A percentile compares a stretch with the other conserved stretches of the same genome.
phyloP scores from a whole-genome alignment of 2,888 invertebrate species.

The Acanthopleura granulata region DNA sequence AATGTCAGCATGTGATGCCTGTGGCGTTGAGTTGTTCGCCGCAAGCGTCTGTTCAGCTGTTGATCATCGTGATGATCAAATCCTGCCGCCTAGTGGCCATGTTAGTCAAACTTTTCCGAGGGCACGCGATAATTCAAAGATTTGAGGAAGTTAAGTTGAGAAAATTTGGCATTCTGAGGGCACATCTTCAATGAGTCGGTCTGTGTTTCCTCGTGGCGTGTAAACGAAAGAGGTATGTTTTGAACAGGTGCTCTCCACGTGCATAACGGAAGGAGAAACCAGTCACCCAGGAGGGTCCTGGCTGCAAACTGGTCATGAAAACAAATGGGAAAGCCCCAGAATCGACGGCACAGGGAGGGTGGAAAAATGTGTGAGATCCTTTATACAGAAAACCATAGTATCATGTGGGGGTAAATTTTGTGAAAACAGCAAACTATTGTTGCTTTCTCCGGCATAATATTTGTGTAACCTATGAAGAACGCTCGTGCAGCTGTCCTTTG shows the following conservation, averaged over 20 bases:
- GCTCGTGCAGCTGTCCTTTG: conserved; percentile 1
- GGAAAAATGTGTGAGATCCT: not conserved
- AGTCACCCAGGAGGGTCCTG: conserved; percentile 3
- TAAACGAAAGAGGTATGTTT: not conserved
- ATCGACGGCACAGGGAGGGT: not conserved
- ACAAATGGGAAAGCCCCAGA: not conserved
- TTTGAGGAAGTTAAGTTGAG: too few relatives aligned
- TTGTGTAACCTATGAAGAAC: conserved; percentile 18
- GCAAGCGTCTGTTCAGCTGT: too few relatives aligned
- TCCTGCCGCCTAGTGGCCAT: too few relatives aligned
- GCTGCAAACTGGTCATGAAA: not conserved
- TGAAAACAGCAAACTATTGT: conserved; percentile 20
- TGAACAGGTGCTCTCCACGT: conserved; percentile 12
- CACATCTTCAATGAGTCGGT: too few relatives aligned
- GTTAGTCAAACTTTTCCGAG: too few relatives aligned
- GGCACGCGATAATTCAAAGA: too few relatives aligned
- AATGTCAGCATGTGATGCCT: too few relatives aligned
- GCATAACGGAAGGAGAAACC: not conserved
- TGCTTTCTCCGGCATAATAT: conserved; percentile 16
- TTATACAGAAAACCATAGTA: conserved; percentile 9
- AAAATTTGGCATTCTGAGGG: too few relatives aligned
- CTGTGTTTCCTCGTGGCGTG: too few relatives aligned
- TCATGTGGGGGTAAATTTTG: conserved; percentile 17
- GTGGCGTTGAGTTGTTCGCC: too few relatives aligned
- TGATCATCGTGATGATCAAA: too few relatives aligned